Base-by-base conservation (phyloP, 2,797 vertebrate genomes). In the Onychomys arenicola region DNA sequence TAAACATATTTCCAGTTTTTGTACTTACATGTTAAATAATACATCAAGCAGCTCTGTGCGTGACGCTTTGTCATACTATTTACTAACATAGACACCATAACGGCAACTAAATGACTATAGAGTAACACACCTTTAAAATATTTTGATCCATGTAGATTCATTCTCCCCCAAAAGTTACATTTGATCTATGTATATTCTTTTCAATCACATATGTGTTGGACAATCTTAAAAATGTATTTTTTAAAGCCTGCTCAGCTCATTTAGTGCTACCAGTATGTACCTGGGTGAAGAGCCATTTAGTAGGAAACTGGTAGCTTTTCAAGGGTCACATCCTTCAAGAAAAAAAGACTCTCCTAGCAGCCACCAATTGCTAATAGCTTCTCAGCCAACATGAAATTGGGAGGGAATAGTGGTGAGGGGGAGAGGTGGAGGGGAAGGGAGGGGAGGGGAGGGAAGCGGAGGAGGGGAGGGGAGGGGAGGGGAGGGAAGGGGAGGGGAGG, bases 21-120 rank as follows among this genome's bases (percentile, higher is more conserved):
- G 16, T 46, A 46, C 29, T 49, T 83, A 17, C 55, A 32, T 11
- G 14, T 59, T 63, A 83, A n/a, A 65, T 46, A 5, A 29, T 46
- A 40, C 21, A 29, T 32, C 81, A 32, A 34, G 59, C 16, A 23
- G 19, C 19, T 37, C 34, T 91, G 69, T 90, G 46, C 11, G 1
- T 78, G 77, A 14, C 69, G 4, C 10, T 67, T 34, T 91, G 29
- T 89, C 81, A 71, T 84, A 34, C 65, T 69, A 29, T 96, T 96
- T 76, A 96, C 69, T 14, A 83, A 89, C 61, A 71, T 59, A 83
- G 37, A 76, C 14, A 77, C 11, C 13, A 75, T n/a, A 55, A 49
- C 12, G n/a, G 4, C 11, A 83, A 86, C 43, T 8, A 76, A 57
- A 90, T 4, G 76, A 34, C 32, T 90, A 61, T 76, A 90, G 8